Evolutionary conservation across 2,888 invertebrate genomes (phyloP), one percentile per base, ranked within the genome.

Genomic region (Bhutanitis thaidina): DNA sequence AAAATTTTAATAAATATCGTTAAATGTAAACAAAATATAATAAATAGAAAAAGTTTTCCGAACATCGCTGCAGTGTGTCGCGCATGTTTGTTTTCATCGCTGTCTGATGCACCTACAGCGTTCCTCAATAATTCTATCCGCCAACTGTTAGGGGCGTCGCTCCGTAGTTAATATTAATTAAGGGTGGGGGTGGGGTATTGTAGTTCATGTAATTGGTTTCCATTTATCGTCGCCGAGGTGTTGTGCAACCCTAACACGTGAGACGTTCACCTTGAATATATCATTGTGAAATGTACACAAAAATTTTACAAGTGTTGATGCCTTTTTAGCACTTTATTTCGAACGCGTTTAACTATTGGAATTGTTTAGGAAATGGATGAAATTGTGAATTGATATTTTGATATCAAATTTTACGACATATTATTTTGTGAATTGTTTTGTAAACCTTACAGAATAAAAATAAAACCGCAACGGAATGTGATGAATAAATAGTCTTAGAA

Each of bases 161-260:
- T 69, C 66, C 64, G 64, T 74, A 69, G 77, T 80, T 78, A 77
- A 75, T 79, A 80, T 75, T 77, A 76, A 78, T 80, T 77, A 80
- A 76, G 71, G 50, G 64, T 63, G 63, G 64, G 64, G 64, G 69
- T 63, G 65, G 58, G 59, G 56, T 58, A 64, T 67, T 71, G 72
- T 71, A 59, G 58, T 63, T 57, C 62, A 57, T 67, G 71, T 74
- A 72, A 73, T 74, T 68, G 73, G 64, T 69, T 73, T 65, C 64
- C 59, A 65, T 66, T 67, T 71, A 67, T 67, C 62, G 58, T 56
- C 55, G 57, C 50, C 55, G 59, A 59, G 56, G 58, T 56, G 62
- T 56, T 55, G 46, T 48, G 46, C 57, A 64, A 60, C 60, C 61
- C 58, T 61, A 49, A 45, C 57, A 44, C 36, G 35, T 47, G 53